Conservation (phyloP, 2,113 vertebrate genomes). For the Ammodramus savannarum region DNA sequence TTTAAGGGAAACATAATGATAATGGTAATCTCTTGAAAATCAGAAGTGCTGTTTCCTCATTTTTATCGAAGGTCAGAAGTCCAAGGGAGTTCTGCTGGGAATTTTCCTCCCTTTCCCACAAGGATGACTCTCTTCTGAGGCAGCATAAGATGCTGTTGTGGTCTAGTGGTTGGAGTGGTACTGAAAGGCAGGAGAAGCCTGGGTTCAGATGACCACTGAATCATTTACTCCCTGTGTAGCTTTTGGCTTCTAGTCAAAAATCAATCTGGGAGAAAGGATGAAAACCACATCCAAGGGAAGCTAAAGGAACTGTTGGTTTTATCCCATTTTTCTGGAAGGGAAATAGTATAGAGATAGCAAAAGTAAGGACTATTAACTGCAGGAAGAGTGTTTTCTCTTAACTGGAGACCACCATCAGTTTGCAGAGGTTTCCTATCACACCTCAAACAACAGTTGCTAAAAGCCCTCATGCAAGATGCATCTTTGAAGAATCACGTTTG, state of each 20-base stretch:
- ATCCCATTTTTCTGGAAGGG: background rate
- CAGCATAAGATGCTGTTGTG: background rate
- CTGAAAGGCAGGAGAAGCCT: background rate
- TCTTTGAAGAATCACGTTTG: background rate
- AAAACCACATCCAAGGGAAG: background rate
- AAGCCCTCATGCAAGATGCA: background rate
- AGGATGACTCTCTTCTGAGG: background rate
- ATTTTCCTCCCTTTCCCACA: conserved; percentile 62
- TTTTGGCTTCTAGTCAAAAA: conserved; percentile 38
- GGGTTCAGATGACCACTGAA: conserved; percentile 28
- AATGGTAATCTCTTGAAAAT: conserved; percentile 44
- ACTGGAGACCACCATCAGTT: background rate
- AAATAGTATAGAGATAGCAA: background rate
- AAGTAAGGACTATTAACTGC: background rate
- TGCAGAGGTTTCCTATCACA: background rate
- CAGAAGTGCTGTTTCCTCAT: conserved; percentile 38
- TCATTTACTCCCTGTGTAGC: background rate
- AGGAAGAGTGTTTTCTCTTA: background rate
- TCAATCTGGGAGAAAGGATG: conserved; percentile 25
- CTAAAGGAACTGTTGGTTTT: background rate
- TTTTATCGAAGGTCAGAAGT: conserved; percentile 50
- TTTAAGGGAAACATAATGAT: conserved; percentile 21
- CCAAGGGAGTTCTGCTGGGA: conserved; percentile 62
- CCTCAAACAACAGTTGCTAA: background rate
- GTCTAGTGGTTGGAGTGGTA: background rate